phyloP scores from a whole-genome alignment of 2,797 vertebrate species.

The Pseudochromis fuscus region DNA sequence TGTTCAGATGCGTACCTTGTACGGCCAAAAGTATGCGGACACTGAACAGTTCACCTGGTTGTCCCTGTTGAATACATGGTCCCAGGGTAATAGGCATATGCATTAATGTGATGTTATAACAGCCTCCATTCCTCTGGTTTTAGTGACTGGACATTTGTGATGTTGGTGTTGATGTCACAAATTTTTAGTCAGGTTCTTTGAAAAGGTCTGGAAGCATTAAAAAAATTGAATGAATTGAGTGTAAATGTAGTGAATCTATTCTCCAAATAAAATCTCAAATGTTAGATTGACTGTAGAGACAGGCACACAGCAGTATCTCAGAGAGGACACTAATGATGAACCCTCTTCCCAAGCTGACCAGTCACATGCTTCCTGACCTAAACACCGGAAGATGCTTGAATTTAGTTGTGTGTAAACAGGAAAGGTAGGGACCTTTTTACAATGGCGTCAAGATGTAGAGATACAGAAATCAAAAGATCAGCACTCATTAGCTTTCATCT shows the following conservation, averaged over 20 bases:
- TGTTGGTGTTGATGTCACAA: too few relatives aligned
- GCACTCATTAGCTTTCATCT: conserved; percentile 16
- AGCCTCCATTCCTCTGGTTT: neutral
- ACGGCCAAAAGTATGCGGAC: neutral
- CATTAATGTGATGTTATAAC: neutral
- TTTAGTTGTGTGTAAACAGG: conserved; percentile 75
- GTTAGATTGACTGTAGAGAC: neutral
- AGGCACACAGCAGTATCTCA: neutral
- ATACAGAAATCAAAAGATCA: conserved; percentile 31
- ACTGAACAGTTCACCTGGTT: neutral
- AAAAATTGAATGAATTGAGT: neutral
- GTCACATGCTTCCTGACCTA: conserved; percentile 21
- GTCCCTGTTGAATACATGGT: neutral
- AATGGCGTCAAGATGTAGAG: conserved; percentile 29
- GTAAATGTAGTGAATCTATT: neutral
- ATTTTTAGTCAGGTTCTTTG: neutral
- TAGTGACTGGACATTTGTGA: neutral
- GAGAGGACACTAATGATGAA: conserved; percentile 15
- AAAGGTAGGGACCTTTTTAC: conserved; percentile 65
- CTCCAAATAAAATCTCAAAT: neutral
- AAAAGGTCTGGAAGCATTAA: neutral
- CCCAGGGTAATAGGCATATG: neutral
- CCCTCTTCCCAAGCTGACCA: conserved; percentile 2
- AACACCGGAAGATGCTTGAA: conserved; percentile 58
- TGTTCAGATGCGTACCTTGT: too few relatives aligned